Percentiles rank a stretch among this genome's conserved stretches.
Evolutionary conservation across 1,140 invertebrate genomes (phyloP).

Genomic region (Papilio dardanus): DNA sequence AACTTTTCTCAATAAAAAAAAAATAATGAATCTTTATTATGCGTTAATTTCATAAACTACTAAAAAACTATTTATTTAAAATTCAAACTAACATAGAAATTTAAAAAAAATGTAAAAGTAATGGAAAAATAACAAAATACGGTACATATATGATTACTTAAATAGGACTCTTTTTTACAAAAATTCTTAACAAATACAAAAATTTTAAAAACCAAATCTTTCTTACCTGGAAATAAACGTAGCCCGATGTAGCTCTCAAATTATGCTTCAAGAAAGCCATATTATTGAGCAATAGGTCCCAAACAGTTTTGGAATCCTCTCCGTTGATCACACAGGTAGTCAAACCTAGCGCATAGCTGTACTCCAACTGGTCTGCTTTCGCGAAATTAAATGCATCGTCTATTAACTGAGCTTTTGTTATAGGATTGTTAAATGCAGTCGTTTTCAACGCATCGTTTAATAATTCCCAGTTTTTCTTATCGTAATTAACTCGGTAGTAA

Average conservation of each 20-base stretch:
- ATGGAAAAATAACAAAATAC: too few species aligned
- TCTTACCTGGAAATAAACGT: conserved; percentile 72
- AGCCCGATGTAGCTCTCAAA: conserved; percentile 62
- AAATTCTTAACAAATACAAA: too few species aligned
- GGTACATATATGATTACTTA: too few species aligned
- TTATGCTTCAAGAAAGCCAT: conserved; percentile 76
- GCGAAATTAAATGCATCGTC: conserved; percentile 92
- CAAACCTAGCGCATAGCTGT: conserved; percentile 84
- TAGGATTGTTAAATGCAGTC: conserved; percentile 60
- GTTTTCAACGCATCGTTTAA: conserved; percentile 83
- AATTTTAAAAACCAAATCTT: not conserved
- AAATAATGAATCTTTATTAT: too few species aligned
- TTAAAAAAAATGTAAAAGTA: too few species aligned
- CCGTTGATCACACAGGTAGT: conserved; percentile 84
- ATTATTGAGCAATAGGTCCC: conserved; percentile 82
- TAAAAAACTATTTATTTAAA: too few species aligned
- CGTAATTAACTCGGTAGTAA: conserved; percentile 90
- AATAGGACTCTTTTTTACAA: too few species aligned
- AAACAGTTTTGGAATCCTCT: conserved; percentile 84
- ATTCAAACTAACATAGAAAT: too few species aligned
- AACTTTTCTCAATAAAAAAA: too few species aligned
- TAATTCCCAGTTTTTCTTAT: conserved; percentile 85
- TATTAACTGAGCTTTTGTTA: conserved; percentile 90
- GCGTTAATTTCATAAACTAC: too few species aligned
- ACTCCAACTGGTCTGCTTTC: conserved; percentile 82